Conservation (phyloP, 2,797 vertebrate genomes). For the Epinephelus malabaricus region DNA sequence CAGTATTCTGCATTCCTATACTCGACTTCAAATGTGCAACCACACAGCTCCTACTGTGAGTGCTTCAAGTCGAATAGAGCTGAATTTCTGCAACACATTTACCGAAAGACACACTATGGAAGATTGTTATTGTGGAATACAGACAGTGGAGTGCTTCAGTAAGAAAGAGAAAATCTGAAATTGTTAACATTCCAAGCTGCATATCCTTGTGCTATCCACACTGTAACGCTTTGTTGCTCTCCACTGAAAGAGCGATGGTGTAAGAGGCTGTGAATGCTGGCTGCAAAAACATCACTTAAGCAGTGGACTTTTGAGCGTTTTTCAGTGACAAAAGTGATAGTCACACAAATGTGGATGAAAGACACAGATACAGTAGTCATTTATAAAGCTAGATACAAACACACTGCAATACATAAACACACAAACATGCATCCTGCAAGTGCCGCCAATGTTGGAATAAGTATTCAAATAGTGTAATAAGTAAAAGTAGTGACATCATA, state of each 20-base stretch:
- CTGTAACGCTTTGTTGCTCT: constrained; percentile 8
- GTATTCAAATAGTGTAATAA: no score
- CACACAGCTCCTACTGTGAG: not conserved
- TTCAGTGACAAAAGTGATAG: not conserved
- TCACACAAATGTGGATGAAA: not conserved
- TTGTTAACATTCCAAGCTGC: constrained; percentile 27
- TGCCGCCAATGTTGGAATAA: no score
- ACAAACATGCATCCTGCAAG: not conserved
- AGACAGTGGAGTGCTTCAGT: not conserved
- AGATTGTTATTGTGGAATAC: not conserved
- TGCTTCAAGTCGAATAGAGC: not conserved
- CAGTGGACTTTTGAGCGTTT: not conserved
- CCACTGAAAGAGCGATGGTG: not conserved
- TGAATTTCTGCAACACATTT: not conserved
- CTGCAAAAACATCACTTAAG: constrained; percentile 14
- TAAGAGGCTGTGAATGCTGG: constrained; percentile 7
- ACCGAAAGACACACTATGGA: constrained; percentile 9
- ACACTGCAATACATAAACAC: not conserved
- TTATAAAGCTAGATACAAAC: not conserved
- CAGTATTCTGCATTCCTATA: not conserved
- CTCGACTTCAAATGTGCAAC: constrained; percentile 12
- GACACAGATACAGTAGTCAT: not conserved
- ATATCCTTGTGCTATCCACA: not conserved
- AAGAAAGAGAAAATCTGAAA: constrained; percentile 1
- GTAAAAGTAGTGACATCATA: no score